Base-by-base conservation (phyloP, 53 echinoderm and acorn worm genomes). In the Mesocentrotus franciscanus region DNA sequence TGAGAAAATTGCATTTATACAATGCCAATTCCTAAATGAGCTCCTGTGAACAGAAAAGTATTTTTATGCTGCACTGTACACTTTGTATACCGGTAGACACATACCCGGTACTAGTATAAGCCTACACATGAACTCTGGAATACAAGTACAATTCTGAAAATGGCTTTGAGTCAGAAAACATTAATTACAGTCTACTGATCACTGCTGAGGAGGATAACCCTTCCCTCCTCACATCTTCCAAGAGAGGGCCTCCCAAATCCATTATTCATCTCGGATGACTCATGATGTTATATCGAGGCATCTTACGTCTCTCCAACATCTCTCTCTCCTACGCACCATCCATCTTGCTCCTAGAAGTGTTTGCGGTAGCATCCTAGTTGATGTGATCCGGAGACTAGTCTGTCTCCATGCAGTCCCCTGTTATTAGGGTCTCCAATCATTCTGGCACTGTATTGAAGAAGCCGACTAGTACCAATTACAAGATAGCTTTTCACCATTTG, bases 221-320 rank as follows among this genome's bases (percentile, higher is more conserved):
- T 81, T 36, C 81, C 42, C 42, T 18, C 39, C 81, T 81, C 81
- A 17, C 18, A 81, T 81, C 81, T 20, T 81, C 42, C 42, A 42
- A 17, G 42, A 81, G 81, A 81, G 81, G 81, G 81, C 81, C 81
- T 81, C 81, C 42, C 42, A 42, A 42, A 42, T 81, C 81, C 81
- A 81, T 81, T 81, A 81, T 81, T 81, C 81, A 81, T 81, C 81
- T 39, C 27, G 6, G 81, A 81, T 81, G 81, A 81, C 81, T 81
- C 81, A 81, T 81, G 42, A 81, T 36, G 39, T 81, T 81, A 81
- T 36, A 81, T 81, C 6, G 20, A 81, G 42, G 81, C 81, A 33
- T 39, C 81, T 81, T 81, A 81, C 81, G 81, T 36, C 81, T 81
- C 74, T 11, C 9, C 10, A 10, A 72, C 30, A 10, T 72, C 72